Conservation (phyloP, 2,797 vertebrate genomes). For the Heliangelus exortis region DNA sequence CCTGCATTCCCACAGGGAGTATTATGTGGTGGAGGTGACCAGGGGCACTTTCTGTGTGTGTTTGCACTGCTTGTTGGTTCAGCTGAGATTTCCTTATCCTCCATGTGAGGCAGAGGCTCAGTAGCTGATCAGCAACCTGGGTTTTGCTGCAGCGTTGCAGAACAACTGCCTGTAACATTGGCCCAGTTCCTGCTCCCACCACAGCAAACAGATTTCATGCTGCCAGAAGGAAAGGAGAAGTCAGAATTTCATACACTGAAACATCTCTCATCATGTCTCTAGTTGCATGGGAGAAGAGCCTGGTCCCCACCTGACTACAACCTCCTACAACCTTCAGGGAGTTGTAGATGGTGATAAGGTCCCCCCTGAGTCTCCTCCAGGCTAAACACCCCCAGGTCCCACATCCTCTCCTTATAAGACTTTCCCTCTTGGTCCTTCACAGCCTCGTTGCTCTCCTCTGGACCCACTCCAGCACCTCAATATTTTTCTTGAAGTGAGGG, state of each 20-base stretch:
- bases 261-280: background rate
- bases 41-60: rapidly evolving
- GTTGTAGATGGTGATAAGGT: too few relatives aligned
- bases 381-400: too few relatives aligned
- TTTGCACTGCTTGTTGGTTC: rapidly evolving
- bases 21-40: too few relatives aligned
- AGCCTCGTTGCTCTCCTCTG: too few relatives aligned
- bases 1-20: background rate
- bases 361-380: too few relatives aligned
- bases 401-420: too few relatives aligned
- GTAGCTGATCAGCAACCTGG: rapidly evolving
- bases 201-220: background rate
- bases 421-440: too few relatives aligned
- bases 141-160: background rate
- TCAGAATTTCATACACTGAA: rapidly evolving
- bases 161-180: background rate
- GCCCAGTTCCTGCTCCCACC: background rate
- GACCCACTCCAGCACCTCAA: too few relatives aligned
- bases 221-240: background rate
- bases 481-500: too few relatives aligned
- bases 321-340: too few relatives aligned
- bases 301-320: too few relatives aligned
- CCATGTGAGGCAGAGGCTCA: background rate
- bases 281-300: too few relatives aligned
- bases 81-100: background rate